These are phyloP conservation scores for Phasia obesa DNA, from an alignment of 2,888 invertebrate species.

Conservation along the genomic window DNA sequence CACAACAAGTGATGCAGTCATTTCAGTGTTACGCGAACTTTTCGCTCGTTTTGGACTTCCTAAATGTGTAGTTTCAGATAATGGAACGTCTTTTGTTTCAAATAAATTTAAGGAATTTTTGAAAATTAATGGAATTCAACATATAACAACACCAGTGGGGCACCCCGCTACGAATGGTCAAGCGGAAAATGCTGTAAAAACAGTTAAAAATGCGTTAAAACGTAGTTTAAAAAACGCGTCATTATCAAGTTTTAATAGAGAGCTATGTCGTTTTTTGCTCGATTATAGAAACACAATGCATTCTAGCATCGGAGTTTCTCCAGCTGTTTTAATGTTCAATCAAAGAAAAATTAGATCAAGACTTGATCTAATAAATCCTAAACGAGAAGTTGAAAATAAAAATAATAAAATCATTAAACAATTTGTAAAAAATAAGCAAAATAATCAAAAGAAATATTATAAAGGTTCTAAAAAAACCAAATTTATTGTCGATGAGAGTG, in stretches of 20 bases:
- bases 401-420: slow-evolving; percentile 6
- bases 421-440: slow-evolving; percentile 14
- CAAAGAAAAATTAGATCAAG: slow-evolving; percentile 57
- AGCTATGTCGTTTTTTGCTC: slow-evolving; percentile 62
- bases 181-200: slow-evolving; percentile 66
- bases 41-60: slow-evolving; percentile 74
- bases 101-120: slow-evolving; percentile 71
- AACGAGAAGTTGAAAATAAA: background rate
- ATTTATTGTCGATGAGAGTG: slow-evolving; percentile 15
- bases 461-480: slow-evolving; percentile 18
- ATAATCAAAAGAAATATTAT: slow-evolving; percentile 38
- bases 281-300: slow-evolving; percentile 63
- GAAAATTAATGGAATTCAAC: slow-evolving; percentile 63
- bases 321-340: slow-evolving; percentile 68
- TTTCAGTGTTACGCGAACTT: slow-evolving; percentile 49
- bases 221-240: slow-evolving; percentile 40
- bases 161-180: slow-evolving; percentile 64
- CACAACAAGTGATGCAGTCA: slow-evolving; percentile 37
- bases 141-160: slow-evolving; percentile 61
- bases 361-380: slow-evolving; percentile 66
- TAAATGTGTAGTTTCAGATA: slow-evolving; percentile 72
- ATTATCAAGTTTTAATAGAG: slow-evolving; percentile 53
- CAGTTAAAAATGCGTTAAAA: slow-evolving; percentile 64
- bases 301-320: slow-evolving; percentile 57
- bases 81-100: slow-evolving; percentile 72